Percentiles rank a stretch among this genome's conserved stretches.
phyloP scores from a whole-genome alignment of 2,797 vertebrate genomes.

The Falco biarmicus region DNA sequence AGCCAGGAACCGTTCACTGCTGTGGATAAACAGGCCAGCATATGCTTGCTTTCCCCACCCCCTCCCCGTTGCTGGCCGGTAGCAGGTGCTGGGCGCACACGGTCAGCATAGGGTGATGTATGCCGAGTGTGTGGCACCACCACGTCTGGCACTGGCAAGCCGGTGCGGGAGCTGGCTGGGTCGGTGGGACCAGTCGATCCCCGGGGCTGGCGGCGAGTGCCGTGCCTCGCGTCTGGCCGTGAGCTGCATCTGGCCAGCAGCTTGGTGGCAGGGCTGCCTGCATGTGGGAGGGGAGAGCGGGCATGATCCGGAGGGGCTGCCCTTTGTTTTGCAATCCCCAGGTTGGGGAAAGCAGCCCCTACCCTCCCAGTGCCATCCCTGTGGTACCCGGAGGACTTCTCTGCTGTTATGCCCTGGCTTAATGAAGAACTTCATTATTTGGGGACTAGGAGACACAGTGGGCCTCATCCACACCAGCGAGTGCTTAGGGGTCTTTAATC shows the following conservation, averaged over 20 bases:
- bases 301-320: not conserved
- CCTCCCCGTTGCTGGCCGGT: too few relatives aligned
- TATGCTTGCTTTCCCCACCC: not conserved
- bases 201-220: not conserved
- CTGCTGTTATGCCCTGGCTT: not conserved
- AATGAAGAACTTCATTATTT: not conserved
- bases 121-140: rapidly evolving
- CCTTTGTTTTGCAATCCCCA: slow-evolving; percentile 20
- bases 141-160: not conserved
- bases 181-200: rapidly evolving
- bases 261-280: not conserved
- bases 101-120: not conserved
- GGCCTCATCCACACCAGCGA: not conserved
- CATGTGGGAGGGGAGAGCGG: not conserved
- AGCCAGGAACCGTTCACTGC: rapidly evolving
- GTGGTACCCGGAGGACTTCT: not conserved
- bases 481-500: slow-evolving; percentile 27
- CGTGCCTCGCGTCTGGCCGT: rapidly evolving
- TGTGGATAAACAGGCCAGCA: not conserved
- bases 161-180: not conserved
- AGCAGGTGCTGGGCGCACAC: not conserved
- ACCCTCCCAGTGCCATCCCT: not conserved
- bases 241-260: not conserved
- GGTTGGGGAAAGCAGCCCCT: not conserved
- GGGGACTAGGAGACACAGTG: not conserved